Base-by-base conservation (phyloP, 92 coral and sea anemone species). In the Isaurus tuberculatus region DNA sequence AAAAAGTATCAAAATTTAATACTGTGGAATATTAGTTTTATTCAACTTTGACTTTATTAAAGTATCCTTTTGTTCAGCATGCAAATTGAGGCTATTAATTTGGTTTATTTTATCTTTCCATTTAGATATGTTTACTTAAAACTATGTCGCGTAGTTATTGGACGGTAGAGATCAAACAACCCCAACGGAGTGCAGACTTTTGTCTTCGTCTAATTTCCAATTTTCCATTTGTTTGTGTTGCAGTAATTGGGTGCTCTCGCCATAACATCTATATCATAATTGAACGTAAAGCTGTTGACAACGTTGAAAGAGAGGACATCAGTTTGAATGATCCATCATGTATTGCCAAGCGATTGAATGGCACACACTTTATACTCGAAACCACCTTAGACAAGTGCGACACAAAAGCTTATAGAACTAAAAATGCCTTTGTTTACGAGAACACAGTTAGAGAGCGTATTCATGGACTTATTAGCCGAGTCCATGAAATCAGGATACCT, bases 221-320 rank as follows among this genome's bases (percentile, higher is more conserved):
- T 70, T 22, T 70, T 26, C 77, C 57, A 44, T 55, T 25, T 67
- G 3, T 44, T 66, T 4, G 36, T 17, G 11, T 30, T 27, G 1
- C 68, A 90, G 92, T 66, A 27, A 90, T 90, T 20, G 94, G 95
- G 9, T 93, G 97, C 63, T 91, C 93, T 58, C 90, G 86, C 79
- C 88, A 87, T 60, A 83, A 84, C 23, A 91, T 93, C 90, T 84
- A 83, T 44, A 90, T 93, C 17, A 48, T 91, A 13, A 85, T 93
- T 1, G 73, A 79, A 4, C 83, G 87, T 37, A 46, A 33, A 2
- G n/a, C 83, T 63, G 75, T 93, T 1, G 83, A 86, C 84, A 90
- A 91, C 7, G 89, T 87, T 94, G 43, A 74, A 11, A 83, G 75
- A 40, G 84, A 86, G 28, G 94, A 93, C 58, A 43, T 93, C 13